These are phyloP conservation scores for Strix uralensis DNA, from an alignment of 2,113 vertebrate genomes.

Conservation along the genomic window DNA sequence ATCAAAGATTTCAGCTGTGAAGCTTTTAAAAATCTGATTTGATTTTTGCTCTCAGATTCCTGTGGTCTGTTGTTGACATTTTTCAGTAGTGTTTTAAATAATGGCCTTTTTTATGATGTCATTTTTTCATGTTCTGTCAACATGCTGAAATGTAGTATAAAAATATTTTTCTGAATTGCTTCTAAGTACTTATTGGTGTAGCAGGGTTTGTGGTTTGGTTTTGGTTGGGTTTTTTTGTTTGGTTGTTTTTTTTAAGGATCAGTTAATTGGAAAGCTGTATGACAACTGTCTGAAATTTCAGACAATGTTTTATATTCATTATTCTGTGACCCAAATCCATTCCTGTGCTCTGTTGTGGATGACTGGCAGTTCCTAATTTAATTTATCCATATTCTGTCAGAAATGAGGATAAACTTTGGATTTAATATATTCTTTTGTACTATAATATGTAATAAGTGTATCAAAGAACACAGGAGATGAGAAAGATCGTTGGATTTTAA, in stretches of 20 bases:
- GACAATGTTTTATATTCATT: slow-evolving; percentile 20
- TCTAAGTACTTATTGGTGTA: not conserved
- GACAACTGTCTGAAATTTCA: not conserved
- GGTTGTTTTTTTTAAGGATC: not conserved
- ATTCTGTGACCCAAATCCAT: slow-evolving; percentile 28
- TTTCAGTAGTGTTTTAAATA: not conserved
- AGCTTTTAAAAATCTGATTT: not conserved
- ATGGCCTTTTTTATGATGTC: not conserved
- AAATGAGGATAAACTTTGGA: not conserved
- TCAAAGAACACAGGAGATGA: not conserved
- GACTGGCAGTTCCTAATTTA: slow-evolving; percentile 25
- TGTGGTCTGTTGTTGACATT: not conserved
- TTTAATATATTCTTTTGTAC: not conserved
- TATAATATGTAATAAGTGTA: not conserved
- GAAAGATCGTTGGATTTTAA: not conserved
- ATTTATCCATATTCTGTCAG: slow-evolving; percentile 3
- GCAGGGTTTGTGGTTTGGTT: not conserved
- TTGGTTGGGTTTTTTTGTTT: not conserved
- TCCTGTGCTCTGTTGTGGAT: not conserved
- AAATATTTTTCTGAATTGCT: not conserved
- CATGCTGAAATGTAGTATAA: not conserved
- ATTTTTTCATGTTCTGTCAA: not conserved
- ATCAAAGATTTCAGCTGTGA: not conserved
- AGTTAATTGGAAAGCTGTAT: not conserved
- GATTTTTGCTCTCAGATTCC: not conserved